phyloP scores from a whole-genome alignment of 1,140 invertebrate species.

The Probaryconus sp. region DNA sequence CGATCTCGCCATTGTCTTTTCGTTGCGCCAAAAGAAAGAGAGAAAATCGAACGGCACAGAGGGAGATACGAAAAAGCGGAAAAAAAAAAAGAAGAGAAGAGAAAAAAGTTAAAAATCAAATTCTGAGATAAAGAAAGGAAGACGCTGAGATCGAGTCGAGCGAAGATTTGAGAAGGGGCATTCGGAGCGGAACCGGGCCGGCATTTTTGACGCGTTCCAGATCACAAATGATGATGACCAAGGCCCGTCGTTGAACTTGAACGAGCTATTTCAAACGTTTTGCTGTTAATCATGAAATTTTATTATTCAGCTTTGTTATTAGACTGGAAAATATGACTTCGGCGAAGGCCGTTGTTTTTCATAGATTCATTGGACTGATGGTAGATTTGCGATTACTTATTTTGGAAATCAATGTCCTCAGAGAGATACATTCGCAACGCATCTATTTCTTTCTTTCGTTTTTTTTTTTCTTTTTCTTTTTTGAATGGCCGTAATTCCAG shows the following conservation, averaged over 20 bases:
- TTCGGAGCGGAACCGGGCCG: constrained; percentile 66
- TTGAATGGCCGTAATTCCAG: neutral
- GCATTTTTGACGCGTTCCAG: constrained; percentile 58
- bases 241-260: constrained; percentile 44
- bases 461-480: constrained; percentile 29
- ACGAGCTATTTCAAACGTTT: constrained; percentile 36
- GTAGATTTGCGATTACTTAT: too few species aligned
- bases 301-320: constrained; percentile 30
- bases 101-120: neutral
- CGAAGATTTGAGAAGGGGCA: constrained; percentile 15
- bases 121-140: constrained; percentile 34
- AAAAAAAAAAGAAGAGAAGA: constrained; percentile 7
- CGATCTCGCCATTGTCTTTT: constrained; percentile 33
- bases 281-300: constrained; percentile 40
- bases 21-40: constrained; percentile 12
- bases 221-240: constrained; percentile 42
- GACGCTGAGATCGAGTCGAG: constrained; percentile 20
- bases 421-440: constrained; percentile 17
- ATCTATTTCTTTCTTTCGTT: constrained; percentile 8
- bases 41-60: neutral
- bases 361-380: too few species aligned
- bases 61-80: neutral
- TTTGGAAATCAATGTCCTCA: too few species aligned
- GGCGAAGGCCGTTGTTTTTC: too few species aligned
- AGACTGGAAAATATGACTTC: constrained; percentile 51